Conservation (phyloP, 2,113 vertebrate species). For the Perognathus longimembris region DNA sequence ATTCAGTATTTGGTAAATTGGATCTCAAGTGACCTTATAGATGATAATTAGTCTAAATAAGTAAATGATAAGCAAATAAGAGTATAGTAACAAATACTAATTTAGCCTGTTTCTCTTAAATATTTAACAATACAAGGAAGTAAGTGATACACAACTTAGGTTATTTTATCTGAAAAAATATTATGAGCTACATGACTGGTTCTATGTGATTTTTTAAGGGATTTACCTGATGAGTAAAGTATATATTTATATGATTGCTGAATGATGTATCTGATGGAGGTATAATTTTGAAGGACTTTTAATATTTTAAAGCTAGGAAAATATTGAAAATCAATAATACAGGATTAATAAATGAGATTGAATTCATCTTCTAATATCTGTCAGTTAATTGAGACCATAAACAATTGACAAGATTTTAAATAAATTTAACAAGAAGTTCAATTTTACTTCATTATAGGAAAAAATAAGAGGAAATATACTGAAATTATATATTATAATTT, state of each 20-base stretch:
- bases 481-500: not conserved
- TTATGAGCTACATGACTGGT: not conserved
- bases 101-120: not conserved
- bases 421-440: not conserved
- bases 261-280: not conserved
- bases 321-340: not conserved
- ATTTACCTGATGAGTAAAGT: not conserved
- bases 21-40: not conserved
- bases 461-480: not conserved
- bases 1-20: conserved; percentile 7
- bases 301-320: not conserved
- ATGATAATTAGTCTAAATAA: not conserved
- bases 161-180: not conserved
- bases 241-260: not conserved
- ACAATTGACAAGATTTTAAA: not conserved
- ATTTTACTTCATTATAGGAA: conserved; percentile 16
- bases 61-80: too few species aligned
- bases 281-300: not conserved
- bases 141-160: not conserved
- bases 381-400: not conserved
- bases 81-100: too few species aligned
- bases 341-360: not conserved
- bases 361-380: not conserved
- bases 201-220: not conserved
- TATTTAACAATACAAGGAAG: conserved; percentile 13